A percentile compares a stretch with the other conserved stretches of the same genome.
Conservation (phyloP, 2,888 invertebrate species). For the Diplazon laetatorius region DNA sequence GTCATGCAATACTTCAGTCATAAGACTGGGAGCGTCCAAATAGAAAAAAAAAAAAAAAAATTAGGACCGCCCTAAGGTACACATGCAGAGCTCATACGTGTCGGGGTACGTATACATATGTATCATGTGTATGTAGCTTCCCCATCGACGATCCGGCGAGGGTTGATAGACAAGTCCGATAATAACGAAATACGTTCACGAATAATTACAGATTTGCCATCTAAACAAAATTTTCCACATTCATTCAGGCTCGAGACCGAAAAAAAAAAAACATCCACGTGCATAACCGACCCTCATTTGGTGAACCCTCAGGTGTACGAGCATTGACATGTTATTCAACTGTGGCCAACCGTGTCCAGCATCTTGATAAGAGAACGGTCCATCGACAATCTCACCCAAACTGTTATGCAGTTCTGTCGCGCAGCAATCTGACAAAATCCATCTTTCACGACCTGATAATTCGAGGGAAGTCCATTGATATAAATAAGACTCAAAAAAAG, state of each 20-base stretch:
- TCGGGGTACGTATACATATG: no score
- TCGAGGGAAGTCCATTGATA: neutral
- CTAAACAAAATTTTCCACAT: neutral
- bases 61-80: no score
- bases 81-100: no score
- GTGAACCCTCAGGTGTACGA: slow-evolving; percentile 33
- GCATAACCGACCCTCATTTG: slow-evolving; percentile 16
- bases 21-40: no score
- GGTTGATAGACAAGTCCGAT: neutral
- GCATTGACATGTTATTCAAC: slow-evolving; percentile 39
- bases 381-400: slow-evolving; percentile 1
- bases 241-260: neutral
- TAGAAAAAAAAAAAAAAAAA: no score
- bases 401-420: neutral
- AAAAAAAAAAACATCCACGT: slow-evolving; percentile 14
- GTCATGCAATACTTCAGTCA: no score
- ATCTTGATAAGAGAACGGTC: slow-evolving; percentile 40
- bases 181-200: neutral
- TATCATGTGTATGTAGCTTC: no score
- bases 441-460: neutral
- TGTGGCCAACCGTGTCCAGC: slow-evolving; percentile 15
- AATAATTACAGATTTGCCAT: neutral
- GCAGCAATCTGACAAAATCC: neutral
- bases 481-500: neutral
- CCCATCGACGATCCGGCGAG: neutral